Percentiles rank a stretch among this genome's conserved stretches.
phyloP scores from a whole-genome alignment of 1,140 invertebrate species.

The Apis dorsata region DNA sequence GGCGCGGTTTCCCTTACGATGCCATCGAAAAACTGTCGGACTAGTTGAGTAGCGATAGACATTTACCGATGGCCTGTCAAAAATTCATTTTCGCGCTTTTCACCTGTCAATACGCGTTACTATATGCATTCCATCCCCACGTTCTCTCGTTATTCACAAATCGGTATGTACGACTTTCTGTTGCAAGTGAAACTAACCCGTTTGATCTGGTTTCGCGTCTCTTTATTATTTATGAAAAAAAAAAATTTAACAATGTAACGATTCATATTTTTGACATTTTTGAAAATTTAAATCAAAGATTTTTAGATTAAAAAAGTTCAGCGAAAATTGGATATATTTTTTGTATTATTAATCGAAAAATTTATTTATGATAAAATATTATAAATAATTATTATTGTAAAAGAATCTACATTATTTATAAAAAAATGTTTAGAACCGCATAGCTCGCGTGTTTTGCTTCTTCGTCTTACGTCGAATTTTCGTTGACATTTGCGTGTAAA shows the following conservation, averaged over 20 bases:
- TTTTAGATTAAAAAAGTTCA: too few relatives aligned
- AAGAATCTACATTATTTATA: too few relatives aligned
- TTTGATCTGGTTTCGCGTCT: neutral
- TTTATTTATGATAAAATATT: too few relatives aligned
- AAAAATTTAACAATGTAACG: too few relatives aligned
- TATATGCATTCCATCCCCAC: conserved; percentile 16
- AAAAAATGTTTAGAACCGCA: too few relatives aligned
- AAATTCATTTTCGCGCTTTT: conserved; percentile 63
- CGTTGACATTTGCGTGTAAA: neutral
- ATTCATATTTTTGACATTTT: too few relatives aligned
- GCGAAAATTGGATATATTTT: too few relatives aligned
- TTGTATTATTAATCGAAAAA: too few relatives aligned
- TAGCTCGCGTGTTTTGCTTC: neutral
- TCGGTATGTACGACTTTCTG: neutral
- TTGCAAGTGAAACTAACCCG: conserved; percentile 2
- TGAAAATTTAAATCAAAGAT: too few relatives aligned
- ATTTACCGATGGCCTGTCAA: conserved; percentile 57
- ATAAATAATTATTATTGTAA: too few relatives aligned
- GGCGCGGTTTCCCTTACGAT: conserved; percentile 25
- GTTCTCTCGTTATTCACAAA: neutral
- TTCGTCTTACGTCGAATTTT: too few relatives aligned
- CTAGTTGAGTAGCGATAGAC: conserved; percentile 45
- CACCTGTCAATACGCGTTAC: conserved; percentile 59
- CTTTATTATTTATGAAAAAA: too few relatives aligned
- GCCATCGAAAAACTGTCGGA: conserved; percentile 47